phyloP scores from a whole-genome alignment of 2,113 vertebrate genomes.

The Climacteris rufus region DNA sequence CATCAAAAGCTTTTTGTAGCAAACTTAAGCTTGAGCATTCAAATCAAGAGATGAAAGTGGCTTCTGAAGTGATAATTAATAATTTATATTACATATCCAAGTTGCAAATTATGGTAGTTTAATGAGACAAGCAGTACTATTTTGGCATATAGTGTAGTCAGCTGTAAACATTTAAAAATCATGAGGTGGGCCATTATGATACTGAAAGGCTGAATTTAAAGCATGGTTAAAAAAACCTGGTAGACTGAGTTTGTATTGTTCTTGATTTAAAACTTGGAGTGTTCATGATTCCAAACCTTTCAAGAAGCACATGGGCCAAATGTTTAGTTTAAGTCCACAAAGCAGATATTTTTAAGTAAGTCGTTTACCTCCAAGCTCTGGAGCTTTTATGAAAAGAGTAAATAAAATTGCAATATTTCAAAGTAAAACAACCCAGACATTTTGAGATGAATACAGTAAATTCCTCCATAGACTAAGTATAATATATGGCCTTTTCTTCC shows the following conservation, averaged over 20 bases:
- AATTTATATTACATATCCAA: background rate
- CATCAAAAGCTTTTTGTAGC: background rate
- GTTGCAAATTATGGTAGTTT: background rate
- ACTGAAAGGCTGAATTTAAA: background rate
- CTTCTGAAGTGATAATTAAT: conserved; percentile 1
- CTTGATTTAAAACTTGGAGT: background rate
- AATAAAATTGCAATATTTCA: background rate
- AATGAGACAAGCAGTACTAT: background rate
- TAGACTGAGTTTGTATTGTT: background rate
- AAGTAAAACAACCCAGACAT: background rate
- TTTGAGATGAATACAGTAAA: background rate
- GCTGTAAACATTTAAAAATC: background rate
- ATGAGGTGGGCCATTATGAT: background rate
- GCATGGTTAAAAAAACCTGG: background rate
- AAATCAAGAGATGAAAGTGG: background rate
- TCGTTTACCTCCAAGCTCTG: background rate
- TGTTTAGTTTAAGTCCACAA: background rate
- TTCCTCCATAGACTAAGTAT: accelerated
- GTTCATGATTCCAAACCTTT: background rate
- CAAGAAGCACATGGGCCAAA: background rate
- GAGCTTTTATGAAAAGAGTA: background rate
- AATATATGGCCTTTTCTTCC: background rate
- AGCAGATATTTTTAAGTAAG: background rate
- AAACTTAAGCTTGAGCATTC: background rate
- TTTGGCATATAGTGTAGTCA: background rate